Evolutionary conservation across 2,888 invertebrate genomes (phyloP), one percentile per base, ranked within the genome.

Genomic region (Microctonus brassicae): DNA sequence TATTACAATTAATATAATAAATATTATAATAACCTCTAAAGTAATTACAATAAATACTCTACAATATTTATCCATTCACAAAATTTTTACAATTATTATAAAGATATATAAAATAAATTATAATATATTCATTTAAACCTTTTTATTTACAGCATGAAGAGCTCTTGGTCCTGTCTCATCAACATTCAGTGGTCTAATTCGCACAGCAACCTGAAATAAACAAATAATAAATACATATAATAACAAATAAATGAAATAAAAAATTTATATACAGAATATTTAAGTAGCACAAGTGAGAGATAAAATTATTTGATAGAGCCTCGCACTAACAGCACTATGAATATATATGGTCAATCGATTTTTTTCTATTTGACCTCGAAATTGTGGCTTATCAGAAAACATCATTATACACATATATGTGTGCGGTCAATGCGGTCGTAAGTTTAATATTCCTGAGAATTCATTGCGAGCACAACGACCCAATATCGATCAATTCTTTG

Each of bases 141-240:
- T 94, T 83, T 94, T 92, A 88, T 94, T 94, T 79, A 94, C 90
- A 80, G 92, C 93, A 87, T 94, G 93, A 70, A 95, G 91, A 82
- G 93, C 91, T 81, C 94, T 91, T 62, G 92, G 91, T 29, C 78
- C 80, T 58, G 92, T 90, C 88, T 97, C 97, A 82, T 93, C 93
- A 42, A 90, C 86, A 76, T 92, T 92, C 76, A 95, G 90, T 7
- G 98, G 98, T 72, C 97, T 92, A 75, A 98, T 94, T 80, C 98
- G 92, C 69, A 98, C 94, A 61, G 95, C 96, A 74, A 98, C 97
- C 96, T 94, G 79, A 70, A 71, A 69, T 39, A 57, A 22, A 63
- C 47, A 13, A 3, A 68, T 52, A 22, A 63, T 55, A 13, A 3
- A 68, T 52, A 53, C 57, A 74, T 57, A 64, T 63, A 53, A 72